phyloP scores from a whole-genome alignment of 2,888 invertebrate species.

The Syrphus vitripennis region DNA sequence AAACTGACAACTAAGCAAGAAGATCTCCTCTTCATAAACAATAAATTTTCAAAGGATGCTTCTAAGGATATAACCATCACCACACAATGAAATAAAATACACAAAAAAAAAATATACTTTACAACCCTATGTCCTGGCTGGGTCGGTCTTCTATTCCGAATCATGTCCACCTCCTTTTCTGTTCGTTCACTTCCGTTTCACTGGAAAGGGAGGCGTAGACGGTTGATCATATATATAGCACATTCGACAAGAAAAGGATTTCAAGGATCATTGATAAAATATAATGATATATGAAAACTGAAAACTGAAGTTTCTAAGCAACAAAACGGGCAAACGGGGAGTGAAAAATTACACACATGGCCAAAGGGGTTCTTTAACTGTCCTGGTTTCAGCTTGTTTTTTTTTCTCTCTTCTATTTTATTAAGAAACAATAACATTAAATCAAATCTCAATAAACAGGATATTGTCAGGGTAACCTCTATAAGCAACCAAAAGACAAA shows the following conservation, averaged over 20 bases:
- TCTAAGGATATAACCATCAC: constrained; percentile 49
- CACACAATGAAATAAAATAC: constrained; percentile 1
- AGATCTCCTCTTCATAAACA: constrained; percentile 46
- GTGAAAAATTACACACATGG: constrained; percentile 60
- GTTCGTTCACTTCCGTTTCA: constrained; percentile 38
- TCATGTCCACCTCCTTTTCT: constrained; percentile 27
- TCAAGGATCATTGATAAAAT: constrained; percentile 71
- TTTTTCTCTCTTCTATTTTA: constrained; percentile 3
- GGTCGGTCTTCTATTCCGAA: background rate
- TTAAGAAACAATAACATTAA: constrained; percentile 64
- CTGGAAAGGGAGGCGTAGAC: constrained; percentile 17
- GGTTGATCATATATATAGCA: constrained; percentile 21
- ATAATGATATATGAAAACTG: constrained; percentile 65
- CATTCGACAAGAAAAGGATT: constrained; percentile 60
- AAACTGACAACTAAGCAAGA: constrained; percentile 47
- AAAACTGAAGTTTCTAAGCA: constrained; percentile 36
- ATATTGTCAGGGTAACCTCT: constrained; percentile 61
- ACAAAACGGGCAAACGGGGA: constrained; percentile 43
- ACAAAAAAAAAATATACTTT: constrained; percentile 11
- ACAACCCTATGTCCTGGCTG: background rate
- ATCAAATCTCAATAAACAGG: constrained; percentile 70
- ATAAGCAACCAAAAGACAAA: background rate
- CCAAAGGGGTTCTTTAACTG: constrained; percentile 37
- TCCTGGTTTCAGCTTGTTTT: background rate
- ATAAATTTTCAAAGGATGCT: constrained; percentile 61